Evolutionary conservation across 92 coral and sea anemone species (phyloP).

Genomic region (Zoanthus solanderi): DNA sequence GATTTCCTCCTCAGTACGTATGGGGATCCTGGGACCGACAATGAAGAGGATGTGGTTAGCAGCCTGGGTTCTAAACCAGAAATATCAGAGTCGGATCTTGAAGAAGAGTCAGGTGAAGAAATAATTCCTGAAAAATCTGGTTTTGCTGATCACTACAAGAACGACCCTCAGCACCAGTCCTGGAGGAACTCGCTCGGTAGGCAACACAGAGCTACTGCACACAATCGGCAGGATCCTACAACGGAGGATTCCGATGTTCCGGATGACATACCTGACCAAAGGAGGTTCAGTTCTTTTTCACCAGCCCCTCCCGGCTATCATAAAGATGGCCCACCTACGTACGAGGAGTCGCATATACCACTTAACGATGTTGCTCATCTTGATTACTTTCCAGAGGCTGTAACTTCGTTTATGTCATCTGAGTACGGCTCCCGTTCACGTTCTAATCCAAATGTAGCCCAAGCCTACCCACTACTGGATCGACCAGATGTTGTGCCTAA

Average conservation of each 20-base stretch:
- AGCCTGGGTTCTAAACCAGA: conserved; percentile 90
- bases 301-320: conserved; percentile 72
- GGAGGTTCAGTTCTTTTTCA: conserved; percentile 71
- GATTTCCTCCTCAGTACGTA: conserved; percentile 65
- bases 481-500: conserved; percentile 46
- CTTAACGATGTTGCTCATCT: conserved; percentile 29
- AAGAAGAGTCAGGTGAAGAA: conserved; percentile 77
- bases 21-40: conserved; percentile 76
- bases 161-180: conserved; percentile 66
- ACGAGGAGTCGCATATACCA: conserved; percentile 67
- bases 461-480: conserved; percentile 6
- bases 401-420: conserved; percentile 91
- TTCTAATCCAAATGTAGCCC: conserved; percentile 30
- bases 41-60: conserved; percentile 84
- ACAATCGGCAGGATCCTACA: conserved; percentile 51
- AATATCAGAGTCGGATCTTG: conserved; percentile 72
- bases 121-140: conserved; percentile 55
- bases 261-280: conserved; percentile 51
- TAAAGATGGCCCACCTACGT: conserved; percentile 74
- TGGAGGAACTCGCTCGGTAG: conserved; percentile 84
- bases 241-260: conserved; percentile 70
- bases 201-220: conserved; percentile 23
- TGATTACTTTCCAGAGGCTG: conserved; percentile 77
- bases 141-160: conserved; percentile 70
- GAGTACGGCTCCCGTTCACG: conserved; percentile 69